Base-by-base conservation (phyloP, 2,113 vertebrate genomes). In the Cettia cetti region DNA sequence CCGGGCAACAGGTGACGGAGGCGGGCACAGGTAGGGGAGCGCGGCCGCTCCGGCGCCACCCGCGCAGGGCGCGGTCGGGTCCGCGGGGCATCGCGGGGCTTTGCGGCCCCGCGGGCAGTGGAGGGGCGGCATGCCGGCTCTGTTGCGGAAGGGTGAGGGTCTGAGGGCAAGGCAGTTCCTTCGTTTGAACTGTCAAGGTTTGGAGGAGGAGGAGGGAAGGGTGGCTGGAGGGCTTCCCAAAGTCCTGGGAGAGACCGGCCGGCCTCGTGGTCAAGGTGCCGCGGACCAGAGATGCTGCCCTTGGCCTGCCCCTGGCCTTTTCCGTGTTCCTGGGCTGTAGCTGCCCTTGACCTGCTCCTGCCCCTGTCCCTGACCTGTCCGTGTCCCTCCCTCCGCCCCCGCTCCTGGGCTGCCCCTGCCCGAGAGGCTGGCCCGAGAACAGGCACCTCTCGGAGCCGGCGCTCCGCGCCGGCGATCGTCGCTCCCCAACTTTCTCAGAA, bases 1-100 rank as follows among this genome's bases (percentile, higher is more conserved):
- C 85, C 95, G 95, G 89, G 97, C 98, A 97, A 97, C 98, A 97
- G 98, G 97, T 97, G 98, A 98, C 93, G 96, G 96, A 76, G 94
- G 95, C 90, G 97, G 84, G 84, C 97, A 89, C 97, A 98, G 98
- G 98, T 98, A 98, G 83, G 91, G 95, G 47, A 86, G 20, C 71
- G 42, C 37, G 42, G 53, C 26, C 8, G 21, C 37, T 23, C 28
- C 22, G 53, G 53, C 13, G 21, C 53, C 35, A 6, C 45, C 52
- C 40, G 39, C 39, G 39, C 39, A 12, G 64, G 40, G 40, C 63
- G n/a, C 45, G 26, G 23, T 13, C 37, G 12, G 39, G 24, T 13
- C 16, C 13, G 20, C 7, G 65, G 63, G 28, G 8, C 75, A 13
- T 7, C 6, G 45, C 18, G 10, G 57, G 40, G 57, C 19, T 52